phyloP scores from a whole-genome alignment of 2,113 vertebrate species.

The Trochalopteron elliotii region DNA sequence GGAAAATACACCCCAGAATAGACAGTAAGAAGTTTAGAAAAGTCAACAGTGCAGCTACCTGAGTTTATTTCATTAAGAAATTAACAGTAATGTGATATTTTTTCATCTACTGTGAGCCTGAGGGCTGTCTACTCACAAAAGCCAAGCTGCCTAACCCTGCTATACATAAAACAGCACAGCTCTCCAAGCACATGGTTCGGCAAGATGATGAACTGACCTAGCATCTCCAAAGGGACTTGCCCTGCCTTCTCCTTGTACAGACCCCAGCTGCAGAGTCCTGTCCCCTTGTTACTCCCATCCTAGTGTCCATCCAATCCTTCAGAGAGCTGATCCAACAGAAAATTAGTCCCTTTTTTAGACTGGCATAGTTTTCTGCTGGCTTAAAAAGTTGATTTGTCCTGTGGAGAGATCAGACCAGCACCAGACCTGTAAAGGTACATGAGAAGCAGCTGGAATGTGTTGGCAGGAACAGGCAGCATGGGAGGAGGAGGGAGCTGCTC shows the following conservation, averaged over 20 bases:
- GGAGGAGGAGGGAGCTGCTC: background rate
- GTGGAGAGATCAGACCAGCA: background rate
- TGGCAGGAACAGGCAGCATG: background rate
- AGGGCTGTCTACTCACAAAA: background rate
- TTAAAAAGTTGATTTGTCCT: background rate
- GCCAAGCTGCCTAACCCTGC: background rate
- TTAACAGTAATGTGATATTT: slow-evolving; percentile 18
- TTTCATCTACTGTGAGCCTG: background rate
- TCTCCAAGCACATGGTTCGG: background rate
- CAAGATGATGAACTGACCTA: background rate
- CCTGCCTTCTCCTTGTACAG: background rate
- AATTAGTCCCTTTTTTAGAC: background rate
- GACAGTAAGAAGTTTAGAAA: slow-evolving; percentile 61
- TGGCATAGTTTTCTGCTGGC: background rate
- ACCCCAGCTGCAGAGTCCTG: background rate
- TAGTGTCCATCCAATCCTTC: background rate
- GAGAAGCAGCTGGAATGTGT: background rate
- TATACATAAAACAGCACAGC: background rate
- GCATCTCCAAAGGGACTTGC: background rate
- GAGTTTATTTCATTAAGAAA: slow-evolving; percentile 64
- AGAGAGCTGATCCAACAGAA: background rate
- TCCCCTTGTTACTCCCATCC: background rate
- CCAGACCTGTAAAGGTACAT: background rate
- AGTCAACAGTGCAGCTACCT: slow-evolving; percentile 73
- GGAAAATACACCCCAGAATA: slow-evolving; percentile 39